These are phyloP conservation scores for Eunapius fragilis DNA, from an alignment of 37 sponge, comb jelly and placozoan species.

Conservation along the genomic window DNA sequence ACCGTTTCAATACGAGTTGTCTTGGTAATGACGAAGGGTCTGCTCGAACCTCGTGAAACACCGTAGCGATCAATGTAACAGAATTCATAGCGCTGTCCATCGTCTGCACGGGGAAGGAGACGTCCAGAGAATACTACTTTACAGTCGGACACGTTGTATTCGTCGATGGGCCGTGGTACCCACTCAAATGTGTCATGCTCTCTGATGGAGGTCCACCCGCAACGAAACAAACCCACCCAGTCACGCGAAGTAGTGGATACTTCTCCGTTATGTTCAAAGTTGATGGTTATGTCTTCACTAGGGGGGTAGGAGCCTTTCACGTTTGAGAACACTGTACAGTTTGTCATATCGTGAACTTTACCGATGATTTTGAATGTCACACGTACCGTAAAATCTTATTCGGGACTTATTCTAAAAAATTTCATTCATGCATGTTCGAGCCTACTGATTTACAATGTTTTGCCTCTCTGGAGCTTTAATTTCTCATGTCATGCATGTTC, in stretches of 20 bases:
- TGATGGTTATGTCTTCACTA: background rate
- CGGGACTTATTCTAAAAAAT: too few relatives aligned
- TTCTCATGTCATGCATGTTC: too few relatives aligned
- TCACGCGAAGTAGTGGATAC: slow-evolving; percentile 19
- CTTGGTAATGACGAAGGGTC: slow-evolving; percentile 3
- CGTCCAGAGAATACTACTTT: slow-evolving; percentile 23
- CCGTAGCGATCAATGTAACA: slow-evolving; percentile 27
- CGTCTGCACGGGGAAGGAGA: slow-evolving; percentile 23
- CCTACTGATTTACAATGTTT: too few relatives aligned
- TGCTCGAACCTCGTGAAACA: background rate
- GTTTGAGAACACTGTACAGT: background rate
- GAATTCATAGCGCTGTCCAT: slow-evolving; percentile 47
- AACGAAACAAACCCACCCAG: slow-evolving; percentile 67
- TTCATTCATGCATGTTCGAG: too few relatives aligned
- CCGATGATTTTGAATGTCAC: too few relatives aligned
- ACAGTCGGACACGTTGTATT: background rate
- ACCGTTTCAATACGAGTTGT: background rate
- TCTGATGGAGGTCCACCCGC: slow-evolving; percentile 56
- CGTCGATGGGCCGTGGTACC: slow-evolving; percentile 11
- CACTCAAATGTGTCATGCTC: slow-evolving; percentile 73
- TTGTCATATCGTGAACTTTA: too few relatives aligned
- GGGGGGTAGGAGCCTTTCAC: slow-evolving; percentile 22
- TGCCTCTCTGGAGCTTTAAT: too few relatives aligned
- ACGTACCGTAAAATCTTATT: too few relatives aligned
- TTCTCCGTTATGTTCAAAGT: background rate